Evolutionary conservation across 2,888 invertebrate species (phyloP).

Genomic region (Xylota segnis): DNA sequence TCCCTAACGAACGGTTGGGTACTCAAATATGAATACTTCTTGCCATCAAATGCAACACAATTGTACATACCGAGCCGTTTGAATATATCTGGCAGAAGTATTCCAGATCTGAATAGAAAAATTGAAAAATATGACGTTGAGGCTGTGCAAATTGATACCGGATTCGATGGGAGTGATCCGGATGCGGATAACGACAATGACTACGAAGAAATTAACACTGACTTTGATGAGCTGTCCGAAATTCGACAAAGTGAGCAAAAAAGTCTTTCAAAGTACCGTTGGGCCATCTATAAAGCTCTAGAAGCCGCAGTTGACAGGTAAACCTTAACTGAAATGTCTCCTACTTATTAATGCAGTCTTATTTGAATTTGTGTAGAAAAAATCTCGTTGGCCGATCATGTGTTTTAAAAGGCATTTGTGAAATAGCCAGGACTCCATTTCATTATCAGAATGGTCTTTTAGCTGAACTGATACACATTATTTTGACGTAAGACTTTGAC

Average conservation of each 20-base stretch:
- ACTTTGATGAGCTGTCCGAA: constrained; percentile 43
- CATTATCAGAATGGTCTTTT: constrained; percentile 88
- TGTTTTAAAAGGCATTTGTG: constrained; percentile 89
- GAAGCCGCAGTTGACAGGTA: constrained; percentile 87
- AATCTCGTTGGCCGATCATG: constrained; percentile 89
- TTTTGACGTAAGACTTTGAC: constrained; percentile 87
- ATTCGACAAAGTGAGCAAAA: constrained; percentile 32
- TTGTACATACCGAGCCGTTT: constrained; percentile 69
- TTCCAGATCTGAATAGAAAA: constrained; percentile 30
- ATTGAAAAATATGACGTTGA: constrained; percentile 44
- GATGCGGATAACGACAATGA: not conserved
- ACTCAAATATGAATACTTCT: constrained; percentile 64
- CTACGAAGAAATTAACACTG: constrained; percentile 21
- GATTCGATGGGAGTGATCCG: constrained; percentile 33
- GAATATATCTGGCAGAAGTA: constrained; percentile 60
- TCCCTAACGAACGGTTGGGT: constrained; percentile 70
- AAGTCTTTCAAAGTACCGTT: constrained; percentile 83
- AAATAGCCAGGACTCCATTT: constrained; percentile 88
- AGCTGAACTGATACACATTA: constrained; percentile 89
- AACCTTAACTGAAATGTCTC: constrained; percentile 67
- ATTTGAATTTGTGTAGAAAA: constrained; percentile 83
- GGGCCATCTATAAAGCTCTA: constrained; percentile 88
- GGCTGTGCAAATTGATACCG: constrained; percentile 46
- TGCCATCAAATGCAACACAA: constrained; percentile 71
- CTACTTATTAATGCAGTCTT: not conserved